Conservation (phyloP, 1,140 invertebrate species). For the Dermatophagoides farinae region DNA sequence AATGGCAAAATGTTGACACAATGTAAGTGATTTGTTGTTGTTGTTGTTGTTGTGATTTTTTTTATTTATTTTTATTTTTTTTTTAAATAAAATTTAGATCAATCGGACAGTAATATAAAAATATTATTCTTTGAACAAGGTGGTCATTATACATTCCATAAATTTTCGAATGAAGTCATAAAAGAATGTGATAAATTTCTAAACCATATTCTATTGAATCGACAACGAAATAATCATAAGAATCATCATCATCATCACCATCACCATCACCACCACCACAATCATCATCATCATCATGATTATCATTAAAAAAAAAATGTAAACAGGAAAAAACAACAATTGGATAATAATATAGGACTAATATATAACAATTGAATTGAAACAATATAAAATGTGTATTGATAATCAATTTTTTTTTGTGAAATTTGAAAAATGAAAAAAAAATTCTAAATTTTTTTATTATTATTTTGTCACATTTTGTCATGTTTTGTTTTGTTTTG, state of each 20-base stretch:
- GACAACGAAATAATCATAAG: not conserved
- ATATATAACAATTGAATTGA: too few relatives aligned
- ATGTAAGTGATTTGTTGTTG: slow-evolving; percentile 5
- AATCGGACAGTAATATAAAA: not conserved
- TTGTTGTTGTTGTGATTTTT: too few relatives aligned
- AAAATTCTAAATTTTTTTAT: not conserved
- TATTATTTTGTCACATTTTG: not conserved
- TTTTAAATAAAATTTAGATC: not conserved
- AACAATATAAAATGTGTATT: slow-evolving; percentile 1
- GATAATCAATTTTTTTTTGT: not conserved
- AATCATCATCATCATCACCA: too few relatives aligned
- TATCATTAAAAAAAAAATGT: not conserved
- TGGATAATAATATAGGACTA: slow-evolving; percentile 1
- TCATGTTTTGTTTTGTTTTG: too few relatives aligned
- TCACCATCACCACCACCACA: too few relatives aligned
- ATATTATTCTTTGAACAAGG: slow-evolving; percentile 12
- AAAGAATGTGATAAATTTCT: slow-evolving; percentile 12
- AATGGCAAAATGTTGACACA: slow-evolving; percentile 11
- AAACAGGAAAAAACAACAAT: not conserved
- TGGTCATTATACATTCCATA: slow-evolving; percentile 15
- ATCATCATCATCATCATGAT: too few relatives aligned
- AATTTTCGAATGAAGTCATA: slow-evolving; percentile 13
- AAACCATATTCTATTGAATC: not conserved
- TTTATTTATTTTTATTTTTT: not conserved
- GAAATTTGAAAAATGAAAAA: not conserved